These are phyloP conservation scores for Manis pentadactyla DNA, from an alignment of 2,797 vertebrate species.

Conservation along the genomic window DNA sequence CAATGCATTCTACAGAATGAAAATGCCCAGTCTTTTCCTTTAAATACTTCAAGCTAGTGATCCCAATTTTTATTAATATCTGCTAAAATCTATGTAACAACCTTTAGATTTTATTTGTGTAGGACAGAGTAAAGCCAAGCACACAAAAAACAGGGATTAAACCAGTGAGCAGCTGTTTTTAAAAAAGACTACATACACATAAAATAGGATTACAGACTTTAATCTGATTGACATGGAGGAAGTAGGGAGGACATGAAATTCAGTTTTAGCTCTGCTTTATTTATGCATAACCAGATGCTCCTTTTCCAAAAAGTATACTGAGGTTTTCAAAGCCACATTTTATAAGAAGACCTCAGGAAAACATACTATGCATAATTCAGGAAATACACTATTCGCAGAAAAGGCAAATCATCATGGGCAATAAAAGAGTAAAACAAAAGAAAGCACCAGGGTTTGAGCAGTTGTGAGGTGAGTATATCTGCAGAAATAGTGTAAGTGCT, in stretches of 20 bases:
- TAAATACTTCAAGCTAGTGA: not conserved
- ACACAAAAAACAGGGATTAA: constrained; percentile 46
- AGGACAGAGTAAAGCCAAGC: constrained; percentile 63
- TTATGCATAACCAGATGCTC: constrained; percentile 70
- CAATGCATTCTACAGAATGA: not conserved
- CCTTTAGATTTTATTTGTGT: constrained; percentile 62
- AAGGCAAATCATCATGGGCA: constrained; percentile 72
- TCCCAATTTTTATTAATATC: constrained; percentile 61
- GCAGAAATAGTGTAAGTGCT: constrained; percentile 77
- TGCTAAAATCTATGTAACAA: constrained; percentile 74
- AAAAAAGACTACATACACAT: constrained; percentile 77
- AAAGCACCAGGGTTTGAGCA: constrained; percentile 83
- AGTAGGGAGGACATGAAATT: constrained; percentile 49
- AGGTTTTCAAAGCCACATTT: constrained; percentile 83
- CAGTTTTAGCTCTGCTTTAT: constrained; percentile 74
- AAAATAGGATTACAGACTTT: constrained; percentile 84
- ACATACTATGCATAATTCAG: constrained; percentile 75
- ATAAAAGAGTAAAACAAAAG: constrained; percentile 80
- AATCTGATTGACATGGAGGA: constrained; percentile 82
- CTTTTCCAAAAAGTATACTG: constrained; percentile 64
- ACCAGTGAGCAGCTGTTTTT: constrained; percentile 57
- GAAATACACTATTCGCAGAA: constrained; percentile 82
- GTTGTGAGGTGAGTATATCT: constrained; percentile 69
- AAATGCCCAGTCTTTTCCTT: not conserved
- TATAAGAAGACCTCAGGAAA: constrained; percentile 83